These are phyloP conservation scores for Spondyliosoma cantharus DNA, from an alignment of 2,797 vertebrate genomes.

Conservation along the genomic window DNA sequence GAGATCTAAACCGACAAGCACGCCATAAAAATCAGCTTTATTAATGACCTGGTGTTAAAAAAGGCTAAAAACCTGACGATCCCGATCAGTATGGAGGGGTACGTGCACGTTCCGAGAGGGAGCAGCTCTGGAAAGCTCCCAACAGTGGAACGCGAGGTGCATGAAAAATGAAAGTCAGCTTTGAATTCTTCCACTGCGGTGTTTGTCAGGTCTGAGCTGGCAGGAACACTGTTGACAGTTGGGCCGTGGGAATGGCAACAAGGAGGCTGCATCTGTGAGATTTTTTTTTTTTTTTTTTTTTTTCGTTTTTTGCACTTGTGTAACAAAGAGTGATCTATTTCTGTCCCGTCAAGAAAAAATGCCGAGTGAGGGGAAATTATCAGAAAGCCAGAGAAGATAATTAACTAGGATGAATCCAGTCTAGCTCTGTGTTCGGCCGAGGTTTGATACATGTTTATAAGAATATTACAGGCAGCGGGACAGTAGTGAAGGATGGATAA, in stretches of 20 bases:
- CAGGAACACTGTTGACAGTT: conserved; percentile 47
- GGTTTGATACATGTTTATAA: conserved; percentile 4
- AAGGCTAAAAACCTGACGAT: background rate
- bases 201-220: conserved; percentile 56
- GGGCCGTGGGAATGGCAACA: conserved; percentile 58
- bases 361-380: conserved; percentile 20
- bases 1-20: conserved; percentile 14
- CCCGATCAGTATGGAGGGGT: background rate
- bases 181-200: conserved; percentile 36
- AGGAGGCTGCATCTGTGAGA: conserved; percentile 62
- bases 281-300: conserved; percentile 20
- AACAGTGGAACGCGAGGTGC: background rate
- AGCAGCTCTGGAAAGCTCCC: conserved; percentile 29
- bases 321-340: conserved; percentile 54
- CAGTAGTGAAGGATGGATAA: background rate
- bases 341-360: conserved; percentile 39
- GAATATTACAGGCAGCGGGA: background rate
- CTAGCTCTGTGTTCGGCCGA: background rate
- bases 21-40: conserved; percentile 1
- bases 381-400: conserved; percentile 27
- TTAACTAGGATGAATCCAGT: conserved; percentile 11
- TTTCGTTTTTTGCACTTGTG: conserved; percentile 57
- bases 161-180: conserved; percentile 33
- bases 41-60: conserved; percentile 13
- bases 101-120: background rate